Evolutionary conservation across 2,113 vertebrate genomes (phyloP).

Genomic region (Percina caprodes): DNA sequence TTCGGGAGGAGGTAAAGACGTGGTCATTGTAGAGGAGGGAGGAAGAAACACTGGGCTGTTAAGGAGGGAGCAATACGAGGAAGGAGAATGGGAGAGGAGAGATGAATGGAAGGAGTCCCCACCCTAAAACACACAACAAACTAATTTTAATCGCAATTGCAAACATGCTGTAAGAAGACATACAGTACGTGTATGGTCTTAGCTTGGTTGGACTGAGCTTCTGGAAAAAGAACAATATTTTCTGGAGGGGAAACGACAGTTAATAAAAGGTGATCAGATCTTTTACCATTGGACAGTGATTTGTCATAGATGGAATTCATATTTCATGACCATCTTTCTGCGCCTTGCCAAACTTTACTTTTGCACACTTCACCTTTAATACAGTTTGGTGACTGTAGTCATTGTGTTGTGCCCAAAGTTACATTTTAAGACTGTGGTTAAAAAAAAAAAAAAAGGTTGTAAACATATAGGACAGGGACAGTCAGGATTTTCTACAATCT

Average conservation of each 20-base stretch:
- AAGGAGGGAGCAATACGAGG: not conserved
- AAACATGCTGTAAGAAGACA: not conserved
- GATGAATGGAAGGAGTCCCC: constrained; percentile 9
- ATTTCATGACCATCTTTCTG: not conserved
- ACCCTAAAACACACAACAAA: constrained; percentile 1
- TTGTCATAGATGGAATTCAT: not conserved
- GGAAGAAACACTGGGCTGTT: not conserved
- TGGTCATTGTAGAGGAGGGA: constrained; percentile 31
- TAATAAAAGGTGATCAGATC: not conserved
- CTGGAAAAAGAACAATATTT: not conserved
- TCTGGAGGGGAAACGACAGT: not conserved
- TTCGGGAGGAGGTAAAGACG: not conserved
- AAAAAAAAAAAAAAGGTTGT: not conserved
- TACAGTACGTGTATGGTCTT: not conserved
- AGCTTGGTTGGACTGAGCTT: not conserved
- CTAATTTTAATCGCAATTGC: no score
- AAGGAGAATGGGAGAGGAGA: not conserved
- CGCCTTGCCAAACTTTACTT: not conserved
- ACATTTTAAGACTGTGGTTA: not conserved
- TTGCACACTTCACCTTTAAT: not conserved
- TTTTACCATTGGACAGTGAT: not conserved
- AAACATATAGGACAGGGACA: not conserved
- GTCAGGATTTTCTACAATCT: not conserved
- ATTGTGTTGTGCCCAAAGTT: not conserved
- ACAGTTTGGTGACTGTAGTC: not conserved